phyloP scores from a whole-genome alignment of 2,113 vertebrate genomes.

The Passer domesticus region DNA sequence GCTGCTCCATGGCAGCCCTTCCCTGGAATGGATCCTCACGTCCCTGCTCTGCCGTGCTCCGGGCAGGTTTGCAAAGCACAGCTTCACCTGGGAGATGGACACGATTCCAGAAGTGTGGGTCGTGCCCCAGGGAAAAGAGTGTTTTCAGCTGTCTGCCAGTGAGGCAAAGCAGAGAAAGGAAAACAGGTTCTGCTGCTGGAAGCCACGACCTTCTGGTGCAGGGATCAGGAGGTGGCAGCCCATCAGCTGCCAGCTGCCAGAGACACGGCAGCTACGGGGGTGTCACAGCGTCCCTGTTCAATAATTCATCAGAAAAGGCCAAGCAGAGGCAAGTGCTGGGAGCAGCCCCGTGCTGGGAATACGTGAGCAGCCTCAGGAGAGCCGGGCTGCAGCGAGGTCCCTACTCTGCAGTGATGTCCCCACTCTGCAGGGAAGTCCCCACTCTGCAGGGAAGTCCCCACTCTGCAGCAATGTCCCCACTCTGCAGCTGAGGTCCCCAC shows the following conservation, averaged over 20 bases:
- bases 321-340: background rate
- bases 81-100: background rate
- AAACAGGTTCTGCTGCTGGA: conserved; percentile 24
- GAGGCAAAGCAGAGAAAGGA: background rate
- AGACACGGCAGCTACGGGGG: background rate
- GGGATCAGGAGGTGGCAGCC: background rate
- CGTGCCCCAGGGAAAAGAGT: background rate
- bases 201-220: background rate
- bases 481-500: too few species aligned
- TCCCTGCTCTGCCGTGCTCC: background rate
- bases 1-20: background rate
- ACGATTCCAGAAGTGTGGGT: background rate
- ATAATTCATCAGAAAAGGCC: conserved; percentile 49
- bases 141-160: background rate
- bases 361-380: background rate
- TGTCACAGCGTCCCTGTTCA: background rate
- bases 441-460: too few species aligned
- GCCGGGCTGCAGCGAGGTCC: rapidly evolving
- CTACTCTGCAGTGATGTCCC: too few species aligned
- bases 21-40: background rate
- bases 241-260: conserved; percentile 18
- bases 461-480: too few species aligned
- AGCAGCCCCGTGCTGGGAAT: background rate
- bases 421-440: too few species aligned
- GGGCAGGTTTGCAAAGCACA: background rate